These are phyloP conservation scores for Sesia apiformis DNA, from an alignment of 2,888 invertebrate species.

Conservation along the genomic window DNA sequence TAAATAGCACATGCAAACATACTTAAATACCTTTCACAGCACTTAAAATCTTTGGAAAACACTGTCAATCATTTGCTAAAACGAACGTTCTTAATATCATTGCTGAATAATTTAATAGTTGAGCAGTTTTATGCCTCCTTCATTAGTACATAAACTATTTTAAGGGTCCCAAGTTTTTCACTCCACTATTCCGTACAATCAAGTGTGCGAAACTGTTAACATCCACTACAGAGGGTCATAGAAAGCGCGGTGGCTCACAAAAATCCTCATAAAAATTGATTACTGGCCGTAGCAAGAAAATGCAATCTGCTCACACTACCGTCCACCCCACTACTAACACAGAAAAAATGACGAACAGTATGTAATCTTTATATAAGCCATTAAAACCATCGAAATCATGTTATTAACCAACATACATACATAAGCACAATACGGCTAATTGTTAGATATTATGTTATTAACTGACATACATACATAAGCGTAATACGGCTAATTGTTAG, in stretches of 20 bases:
- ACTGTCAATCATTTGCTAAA: no score
- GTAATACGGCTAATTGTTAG: constrained; percentile 47
- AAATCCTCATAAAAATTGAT: constrained; percentile 69
- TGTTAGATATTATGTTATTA: constrained; percentile 9
- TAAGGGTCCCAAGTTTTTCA: no score
- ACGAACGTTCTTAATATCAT: no score
- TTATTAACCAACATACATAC: no score
- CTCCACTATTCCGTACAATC: no score
- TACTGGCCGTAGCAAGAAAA: constrained; percentile 64
- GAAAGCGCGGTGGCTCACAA: constrained; percentile 38
- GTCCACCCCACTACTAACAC: constrained; percentile 12
- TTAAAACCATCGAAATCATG: constrained; percentile 20
- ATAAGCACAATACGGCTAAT: constrained; percentile 42
- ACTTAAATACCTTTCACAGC: no score
- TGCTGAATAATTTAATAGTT: no score
- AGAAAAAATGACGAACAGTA: constrained; percentile 3
- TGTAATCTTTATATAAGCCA: constrained; percentile 23
- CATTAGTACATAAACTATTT: no score
- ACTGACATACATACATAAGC: constrained; percentile 13
- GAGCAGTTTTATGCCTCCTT: no score
- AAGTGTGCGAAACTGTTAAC: not conserved
- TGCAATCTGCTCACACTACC: constrained; percentile 52
- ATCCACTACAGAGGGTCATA: constrained; percentile 9
- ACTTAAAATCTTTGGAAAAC: no score
- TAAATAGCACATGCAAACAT: no score